Evolutionary conservation across 2,888 invertebrate genomes (phyloP).

Genomic region (Apomyelois bistriatella): DNA sequence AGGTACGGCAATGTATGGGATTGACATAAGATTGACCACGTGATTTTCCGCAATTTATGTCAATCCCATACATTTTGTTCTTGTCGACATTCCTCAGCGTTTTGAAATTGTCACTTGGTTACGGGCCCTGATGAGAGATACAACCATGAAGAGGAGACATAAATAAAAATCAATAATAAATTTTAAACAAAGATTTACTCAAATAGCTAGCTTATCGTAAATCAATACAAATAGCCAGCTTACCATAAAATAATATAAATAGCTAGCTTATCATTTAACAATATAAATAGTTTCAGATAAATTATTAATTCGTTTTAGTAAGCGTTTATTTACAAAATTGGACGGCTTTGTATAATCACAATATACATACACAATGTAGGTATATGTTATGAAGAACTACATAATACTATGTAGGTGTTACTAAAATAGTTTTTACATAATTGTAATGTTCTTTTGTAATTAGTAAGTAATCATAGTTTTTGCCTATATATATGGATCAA

Average conservation of each 20-base stretch:
- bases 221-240: constrained; percentile 5
- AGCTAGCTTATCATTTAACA: constrained; percentile 34
- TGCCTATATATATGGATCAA: too few species aligned
- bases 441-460: too few species aligned
- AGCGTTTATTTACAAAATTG: constrained; percentile 39
- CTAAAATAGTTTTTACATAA: too few species aligned
- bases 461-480: too few species aligned
- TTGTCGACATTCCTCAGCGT: too few species aligned
- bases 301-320: constrained; percentile 50
- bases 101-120: too few species aligned
- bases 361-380: constrained; percentile 69
- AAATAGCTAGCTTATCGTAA: constrained; percentile 27
- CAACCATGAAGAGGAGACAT: background rate
- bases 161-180: constrained; percentile 20
- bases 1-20: too few species aligned
- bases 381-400: constrained; percentile 48
- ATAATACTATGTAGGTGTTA: constrained; percentile 54
- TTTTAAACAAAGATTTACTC: constrained; percentile 37
- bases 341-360: constrained; percentile 63
- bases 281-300: constrained; percentile 58
- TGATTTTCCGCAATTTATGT: too few species aligned
- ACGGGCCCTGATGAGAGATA: too few species aligned
- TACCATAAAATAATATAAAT: constrained; percentile 49
- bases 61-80: too few species aligned
- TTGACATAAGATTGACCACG: too few species aligned